Evolutionary conservation across 2,113 vertebrate genomes (phyloP).

Genomic region (Notarius quadriscutis): DNA sequence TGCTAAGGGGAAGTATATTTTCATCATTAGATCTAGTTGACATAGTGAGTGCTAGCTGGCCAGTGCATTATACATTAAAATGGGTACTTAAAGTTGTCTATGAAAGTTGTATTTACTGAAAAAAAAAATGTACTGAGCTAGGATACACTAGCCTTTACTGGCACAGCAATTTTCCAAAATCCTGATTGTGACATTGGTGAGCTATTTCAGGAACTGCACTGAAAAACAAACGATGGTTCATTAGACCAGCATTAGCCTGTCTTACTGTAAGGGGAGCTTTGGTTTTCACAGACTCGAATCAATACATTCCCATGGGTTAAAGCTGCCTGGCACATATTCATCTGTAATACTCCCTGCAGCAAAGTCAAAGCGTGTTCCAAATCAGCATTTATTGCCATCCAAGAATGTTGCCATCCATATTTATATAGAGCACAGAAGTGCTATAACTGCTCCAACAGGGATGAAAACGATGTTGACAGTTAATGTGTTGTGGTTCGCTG

Average conservation of each 20-base stretch:
- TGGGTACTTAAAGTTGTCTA: neutral
- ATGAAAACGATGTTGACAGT: neutral
- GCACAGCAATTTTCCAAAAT: neutral
- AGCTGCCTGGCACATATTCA: neutral
- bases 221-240: neutral
- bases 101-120: neutral
- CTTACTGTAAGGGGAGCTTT: neutral
- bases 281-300: conserved; percentile 13
- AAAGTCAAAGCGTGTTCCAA: neutral
- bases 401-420: too few relatives aligned
- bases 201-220: neutral
- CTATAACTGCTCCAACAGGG: neutral
- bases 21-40: neutral
- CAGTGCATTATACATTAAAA: neutral
- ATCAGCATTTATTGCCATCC: neutral
- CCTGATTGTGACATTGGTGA: neutral
- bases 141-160: neutral
- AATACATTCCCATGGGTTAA: neutral
- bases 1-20: neutral
- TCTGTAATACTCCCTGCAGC: neutral
- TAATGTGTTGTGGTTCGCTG: neutral
- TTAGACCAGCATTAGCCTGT: neutral
- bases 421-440: neutral
- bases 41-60: neutral
- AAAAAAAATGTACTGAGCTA: neutral